Base-by-base conservation (phyloP, 2,113 vertebrate genomes). In the Ceuthmochares aereus region DNA sequence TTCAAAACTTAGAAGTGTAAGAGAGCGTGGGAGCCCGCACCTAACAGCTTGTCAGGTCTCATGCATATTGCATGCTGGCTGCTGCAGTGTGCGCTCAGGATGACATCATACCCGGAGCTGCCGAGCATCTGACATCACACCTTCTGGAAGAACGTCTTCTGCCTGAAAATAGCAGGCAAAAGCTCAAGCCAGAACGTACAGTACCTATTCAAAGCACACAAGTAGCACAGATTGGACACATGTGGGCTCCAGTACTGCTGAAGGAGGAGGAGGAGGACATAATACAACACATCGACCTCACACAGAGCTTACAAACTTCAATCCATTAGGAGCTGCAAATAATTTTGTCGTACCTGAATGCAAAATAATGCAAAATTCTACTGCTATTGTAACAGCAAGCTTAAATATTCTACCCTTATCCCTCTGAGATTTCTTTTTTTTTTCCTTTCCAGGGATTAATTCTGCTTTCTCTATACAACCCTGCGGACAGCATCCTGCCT, bases 61-160 rank as follows among this genome's bases (percentile, higher is more conserved):
- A 49, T 27, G 68, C 58, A 87, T 62, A 80, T 92, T 87, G 77
- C 22, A 14, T 72, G 68, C 47, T 67, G 36, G 10, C 60, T 68
- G 58, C 66, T 54, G 43, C 42, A 49, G 66, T 7, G 43, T 10
- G 58, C 72, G 58, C 72, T 69, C 42, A 17, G 90, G 47, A 47
- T 90, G 89, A 90, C 63, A 59, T 84, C 68, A 73, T 10, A 69
- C 17, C 37, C 82, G 15, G 49, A 68, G 91, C 63, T 67, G 58
- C 47, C 1, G 32, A 84, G 63, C 59, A 37, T 77, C 60, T 95
- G 91, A 95, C 94, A 93, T 93, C 84, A 88, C 70, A 91, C 91
- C 87, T 92, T 82, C 91, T 86, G 92, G 63, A 54, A 22, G 59
- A 88, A 82, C 23, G 8, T n/a, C 51, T 54, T 66, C 77, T 56